These are phyloP conservation scores for Turritopsis dohrnii DNA, from an alignment of 30 jellyfish, hydroid and myxozoan species.

Conservation along the genomic window DNA sequence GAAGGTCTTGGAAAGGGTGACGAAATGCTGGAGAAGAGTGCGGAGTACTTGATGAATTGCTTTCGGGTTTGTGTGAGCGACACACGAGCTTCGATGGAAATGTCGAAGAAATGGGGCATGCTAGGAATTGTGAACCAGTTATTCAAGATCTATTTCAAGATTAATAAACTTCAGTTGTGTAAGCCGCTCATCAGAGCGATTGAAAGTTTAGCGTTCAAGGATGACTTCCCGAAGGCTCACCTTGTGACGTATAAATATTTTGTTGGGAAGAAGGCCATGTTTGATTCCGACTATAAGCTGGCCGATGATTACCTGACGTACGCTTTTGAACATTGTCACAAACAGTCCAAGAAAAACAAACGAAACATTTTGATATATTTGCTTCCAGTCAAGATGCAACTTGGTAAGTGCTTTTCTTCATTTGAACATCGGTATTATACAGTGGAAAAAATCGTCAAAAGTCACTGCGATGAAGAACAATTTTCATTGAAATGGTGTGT, in stretches of 20 bases:
- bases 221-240: conserved; percentile 78
- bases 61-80: conserved; percentile 94
- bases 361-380: conserved; percentile 70
- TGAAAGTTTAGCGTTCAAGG: conserved; percentile 76
- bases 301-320: conserved; percentile 79
- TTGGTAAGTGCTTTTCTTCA: conserved; percentile 32
- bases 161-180: conserved; percentile 85
- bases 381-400: conserved; percentile 92
- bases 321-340: conserved; percentile 91
- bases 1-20: conserved; percentile 63
- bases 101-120: conserved; percentile 98
- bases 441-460: too few relatives aligned
- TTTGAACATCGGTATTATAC: too few relatives aligned
- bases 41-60: conserved; percentile 77
- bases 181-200: conserved; percentile 93
- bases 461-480: too few relatives aligned
- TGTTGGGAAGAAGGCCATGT: conserved; percentile 98
- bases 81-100: conserved; percentile 92
- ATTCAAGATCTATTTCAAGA: conserved; percentile 80
- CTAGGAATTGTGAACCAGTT: conserved; percentile 86
- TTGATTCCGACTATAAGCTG: conserved; percentile 86
- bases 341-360: conserved; percentile 58
- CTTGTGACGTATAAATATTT: conserved; percentile 84
- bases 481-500: too few relatives aligned
- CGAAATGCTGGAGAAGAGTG: conserved; percentile 81